A percentile compares a stretch with the other conserved stretches of the same genome.
These are phyloP conservation scores for Sialis lutaria DNA, from an alignment of 2,888 invertebrate genomes.

Conservation along the genomic window DNA sequence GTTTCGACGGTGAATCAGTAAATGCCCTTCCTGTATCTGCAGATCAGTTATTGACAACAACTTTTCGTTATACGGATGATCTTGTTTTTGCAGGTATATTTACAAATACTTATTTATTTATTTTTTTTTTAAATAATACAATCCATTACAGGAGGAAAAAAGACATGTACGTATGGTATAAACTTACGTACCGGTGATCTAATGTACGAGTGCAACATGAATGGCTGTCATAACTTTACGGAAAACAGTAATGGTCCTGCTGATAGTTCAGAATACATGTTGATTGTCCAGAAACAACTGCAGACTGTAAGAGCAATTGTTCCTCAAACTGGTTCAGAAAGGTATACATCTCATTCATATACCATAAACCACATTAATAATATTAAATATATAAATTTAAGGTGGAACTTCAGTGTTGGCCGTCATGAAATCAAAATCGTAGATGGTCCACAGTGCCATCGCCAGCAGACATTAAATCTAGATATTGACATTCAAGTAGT, in stretches of 20 bases:
- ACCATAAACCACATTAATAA: no score
- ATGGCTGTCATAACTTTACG: constrained; percentile 55
- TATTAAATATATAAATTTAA: constrained; percentile 14
- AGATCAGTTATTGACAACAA: constrained; percentile 71
- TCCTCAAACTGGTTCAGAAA: constrained; percentile 68
- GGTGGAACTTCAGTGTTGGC: constrained; percentile 94
- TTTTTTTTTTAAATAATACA: constrained; percentile 5
- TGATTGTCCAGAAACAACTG: constrained; percentile 66
- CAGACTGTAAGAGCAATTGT: constrained; percentile 84
- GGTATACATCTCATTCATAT: constrained; percentile 26
- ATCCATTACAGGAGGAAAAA: constrained; percentile 51
- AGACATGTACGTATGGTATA: constrained; percentile 73
- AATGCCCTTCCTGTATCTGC: constrained; percentile 77
- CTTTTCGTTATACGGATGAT: constrained; percentile 73
- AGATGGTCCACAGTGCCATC: constrained; percentile 30
- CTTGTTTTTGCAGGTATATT: constrained; percentile 58
- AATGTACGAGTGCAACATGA: constrained; percentile 60
- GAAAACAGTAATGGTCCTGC: constrained; percentile 22
- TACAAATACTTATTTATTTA: constrained; percentile 5
- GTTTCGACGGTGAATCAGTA: constrained; percentile 75
- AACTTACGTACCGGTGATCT: constrained; percentile 51
- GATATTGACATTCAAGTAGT: constrained; percentile 43
- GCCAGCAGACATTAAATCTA: constrained; percentile 15
- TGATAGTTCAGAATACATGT: constrained; percentile 30
- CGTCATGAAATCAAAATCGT: constrained; percentile 60